phyloP scores from a whole-genome alignment of 2,888 invertebrate species.

The Stegana nigrithorax region DNA sequence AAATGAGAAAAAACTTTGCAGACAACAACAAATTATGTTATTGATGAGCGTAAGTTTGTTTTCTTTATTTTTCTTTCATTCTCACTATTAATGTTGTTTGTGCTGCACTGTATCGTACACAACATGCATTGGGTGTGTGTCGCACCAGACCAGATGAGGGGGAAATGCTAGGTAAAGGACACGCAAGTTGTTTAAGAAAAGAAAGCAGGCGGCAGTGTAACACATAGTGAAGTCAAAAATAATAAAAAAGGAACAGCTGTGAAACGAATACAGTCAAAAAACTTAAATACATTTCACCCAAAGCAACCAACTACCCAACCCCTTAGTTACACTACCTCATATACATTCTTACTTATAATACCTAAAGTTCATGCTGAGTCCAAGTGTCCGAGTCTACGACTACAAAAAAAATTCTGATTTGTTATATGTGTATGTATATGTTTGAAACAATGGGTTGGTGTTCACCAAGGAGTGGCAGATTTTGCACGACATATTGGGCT shows the following conservation, averaged over 20 bases:
- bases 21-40: conserved; percentile 60
- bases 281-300: background rate
- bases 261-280: background rate
- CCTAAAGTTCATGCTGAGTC: background rate
- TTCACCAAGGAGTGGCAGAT: conserved; percentile 4
- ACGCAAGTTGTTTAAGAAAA: background rate
- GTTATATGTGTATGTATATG: conserved; percentile 3
- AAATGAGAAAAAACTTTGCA: conserved; percentile 38
- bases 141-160: no score
- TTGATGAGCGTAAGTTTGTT: conserved; percentile 43
- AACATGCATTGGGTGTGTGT: background rate
- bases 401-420: conserved; percentile 13
- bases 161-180: background rate
- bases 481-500: background rate
- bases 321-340: background rate
- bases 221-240: background rate
- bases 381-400: conserved; percentile 12
- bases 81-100: no score
- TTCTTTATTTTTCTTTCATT: background rate
- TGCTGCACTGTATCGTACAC: background rate
- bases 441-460: background rate
- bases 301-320: background rate
- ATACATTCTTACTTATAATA: background rate
- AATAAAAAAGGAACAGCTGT: conserved; percentile 1
- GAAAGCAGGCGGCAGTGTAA: background rate